Percentiles rank a stretch among this genome's conserved stretches.
These are phyloP conservation scores for Uloborus plumipes DNA, from an alignment of 2,888 invertebrate genomes.

Conservation along the genomic window DNA sequence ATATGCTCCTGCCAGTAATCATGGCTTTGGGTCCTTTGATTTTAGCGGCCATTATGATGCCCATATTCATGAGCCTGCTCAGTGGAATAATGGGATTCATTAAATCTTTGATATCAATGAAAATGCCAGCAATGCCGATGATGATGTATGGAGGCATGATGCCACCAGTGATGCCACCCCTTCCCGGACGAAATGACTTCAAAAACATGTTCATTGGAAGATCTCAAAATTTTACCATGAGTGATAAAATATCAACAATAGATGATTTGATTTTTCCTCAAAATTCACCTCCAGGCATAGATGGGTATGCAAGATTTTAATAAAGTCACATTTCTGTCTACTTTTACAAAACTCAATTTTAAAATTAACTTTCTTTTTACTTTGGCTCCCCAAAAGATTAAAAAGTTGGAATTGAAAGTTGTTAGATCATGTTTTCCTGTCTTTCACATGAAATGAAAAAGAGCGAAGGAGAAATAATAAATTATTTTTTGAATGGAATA, in stretches of 20 bases:
- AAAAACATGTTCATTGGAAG: not conserved
- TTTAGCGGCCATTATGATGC: slow-evolving; percentile 43
- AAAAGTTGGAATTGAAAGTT: too few species aligned
- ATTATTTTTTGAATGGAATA: too few species aligned
- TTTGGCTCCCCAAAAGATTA: too few species aligned
- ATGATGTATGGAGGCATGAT: slow-evolving; percentile 18
- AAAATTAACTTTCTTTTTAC: too few species aligned
- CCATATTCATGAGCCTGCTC: slow-evolving; percentile 47
- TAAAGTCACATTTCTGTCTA: too few species aligned
- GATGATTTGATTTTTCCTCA: not conserved
- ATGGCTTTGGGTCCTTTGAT: slow-evolving; percentile 49
- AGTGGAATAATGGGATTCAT: slow-evolving; percentile 48
- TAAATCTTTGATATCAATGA: slow-evolving; percentile 47
- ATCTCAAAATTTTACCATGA: not conserved
- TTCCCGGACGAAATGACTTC: too few species aligned
- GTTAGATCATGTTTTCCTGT: too few species aligned
- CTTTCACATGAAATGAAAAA: too few species aligned
- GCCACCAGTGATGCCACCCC: slow-evolving; percentile 8
- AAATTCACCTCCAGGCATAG: too few species aligned
- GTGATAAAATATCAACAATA: not conserved
- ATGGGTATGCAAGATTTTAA: too few species aligned
- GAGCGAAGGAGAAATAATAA: too few species aligned
- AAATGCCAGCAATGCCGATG: slow-evolving; percentile 24
- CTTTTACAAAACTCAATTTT: too few species aligned
- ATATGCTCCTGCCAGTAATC: slow-evolving; percentile 25